Percentiles rank a stretch among this genome's conserved stretches.
Evolutionary conservation across 2,797 vertebrate species (phyloP).

Genomic region (Dermochelys coriacea): DNA sequence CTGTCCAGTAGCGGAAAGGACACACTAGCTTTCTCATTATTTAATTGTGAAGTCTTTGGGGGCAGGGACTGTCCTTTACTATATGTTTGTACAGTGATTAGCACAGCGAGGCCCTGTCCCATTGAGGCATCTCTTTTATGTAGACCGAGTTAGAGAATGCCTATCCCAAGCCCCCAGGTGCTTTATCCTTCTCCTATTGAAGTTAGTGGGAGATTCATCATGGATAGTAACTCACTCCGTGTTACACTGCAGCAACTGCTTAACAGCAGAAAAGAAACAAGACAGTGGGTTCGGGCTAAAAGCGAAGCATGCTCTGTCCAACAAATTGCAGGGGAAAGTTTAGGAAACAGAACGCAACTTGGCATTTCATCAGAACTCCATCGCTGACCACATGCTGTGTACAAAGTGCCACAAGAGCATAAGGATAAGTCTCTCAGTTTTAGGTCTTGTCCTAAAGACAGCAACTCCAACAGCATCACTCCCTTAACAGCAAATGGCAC

Average conservation of each 20-base stretch:
- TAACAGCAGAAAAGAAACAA: neutral
- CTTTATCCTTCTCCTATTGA: neutral
- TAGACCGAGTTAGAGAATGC: neutral
- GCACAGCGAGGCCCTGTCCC: neutral
- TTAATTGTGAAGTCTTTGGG: neutral
- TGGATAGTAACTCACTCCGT: neutral
- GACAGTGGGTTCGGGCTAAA: fast-evolving
- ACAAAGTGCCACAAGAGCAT: neutral
- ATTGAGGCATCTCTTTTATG: neutral
- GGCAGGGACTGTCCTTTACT: neutral
- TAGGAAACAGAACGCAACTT: neutral
- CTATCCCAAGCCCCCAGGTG: neutral
- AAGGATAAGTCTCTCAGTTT: neutral
- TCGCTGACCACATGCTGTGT: neutral
- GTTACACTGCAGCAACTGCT: neutral
- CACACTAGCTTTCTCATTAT: neutral
- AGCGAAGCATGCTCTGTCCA: fast-evolving
- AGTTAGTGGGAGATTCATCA: neutral
- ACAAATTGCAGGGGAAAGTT: neutral
- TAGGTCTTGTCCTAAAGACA: neutral
- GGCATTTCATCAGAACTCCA: neutral
- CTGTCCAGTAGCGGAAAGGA: neutral
- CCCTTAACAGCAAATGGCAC: neutral
- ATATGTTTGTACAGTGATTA: neutral
- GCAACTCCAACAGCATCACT: neutral